Percentiles rank a stretch among this genome's conserved stretches.
Evolutionary conservation across 2,797 vertebrate genomes (phyloP).

Genomic region (Dendrocincla fuliginosa): DNA sequence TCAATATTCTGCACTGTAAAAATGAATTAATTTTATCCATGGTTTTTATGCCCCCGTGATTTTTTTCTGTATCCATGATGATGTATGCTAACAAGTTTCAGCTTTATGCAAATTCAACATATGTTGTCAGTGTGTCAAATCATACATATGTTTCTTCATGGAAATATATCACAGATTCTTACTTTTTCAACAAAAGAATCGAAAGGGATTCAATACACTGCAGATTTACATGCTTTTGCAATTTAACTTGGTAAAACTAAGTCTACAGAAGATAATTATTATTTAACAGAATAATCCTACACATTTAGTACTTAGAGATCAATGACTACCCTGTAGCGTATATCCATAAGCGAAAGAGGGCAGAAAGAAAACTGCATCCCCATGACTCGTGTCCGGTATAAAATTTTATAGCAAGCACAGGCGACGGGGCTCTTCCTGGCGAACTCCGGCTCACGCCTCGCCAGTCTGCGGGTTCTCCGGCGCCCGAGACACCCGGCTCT

Average conservation of each 20-base stretch:
- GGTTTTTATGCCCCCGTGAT: background rate
- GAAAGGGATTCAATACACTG: background rate
- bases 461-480: background rate
- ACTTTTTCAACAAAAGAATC: background rate
- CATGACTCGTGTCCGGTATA: rapidly evolving
- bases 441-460: background rate
- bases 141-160: background rate
- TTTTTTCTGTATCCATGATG: background rate
- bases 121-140: background rate
- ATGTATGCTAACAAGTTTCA: background rate
- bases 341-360: background rate
- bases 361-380: background rate
- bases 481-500: background rate
- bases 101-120: background rate
- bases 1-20: background rate
- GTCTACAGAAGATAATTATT: background rate
- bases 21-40: background rate
- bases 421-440: background rate
- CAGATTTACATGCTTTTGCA: background rate
- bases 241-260: background rate
- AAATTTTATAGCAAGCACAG: too few relatives aligned
- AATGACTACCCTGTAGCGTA: rapidly evolving
- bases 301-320: rapidly evolving
- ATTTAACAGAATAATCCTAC: background rate
- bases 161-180: background rate